These are phyloP conservation scores for Psephotus haematonotus DNA, from an alignment of 2,113 vertebrate genomes.

Conservation along the genomic window DNA sequence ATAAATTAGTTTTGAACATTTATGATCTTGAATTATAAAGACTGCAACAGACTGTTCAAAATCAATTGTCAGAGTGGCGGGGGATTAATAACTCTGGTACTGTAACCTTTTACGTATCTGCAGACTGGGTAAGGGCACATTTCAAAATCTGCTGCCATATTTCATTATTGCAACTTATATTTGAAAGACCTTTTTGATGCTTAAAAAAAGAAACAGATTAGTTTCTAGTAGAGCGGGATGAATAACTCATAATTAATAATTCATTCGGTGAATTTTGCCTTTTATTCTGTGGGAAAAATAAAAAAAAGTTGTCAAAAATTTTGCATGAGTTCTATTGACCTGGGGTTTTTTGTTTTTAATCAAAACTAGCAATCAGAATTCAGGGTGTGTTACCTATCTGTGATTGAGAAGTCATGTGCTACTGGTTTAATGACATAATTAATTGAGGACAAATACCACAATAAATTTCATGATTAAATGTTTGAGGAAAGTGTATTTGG, in stretches of 20 bases:
- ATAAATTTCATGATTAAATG: neutral
- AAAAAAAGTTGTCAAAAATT: slow-evolving; percentile 21
- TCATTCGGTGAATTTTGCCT: slow-evolving; percentile 25
- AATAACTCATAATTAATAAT: slow-evolving; percentile 64
- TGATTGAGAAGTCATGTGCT: neutral
- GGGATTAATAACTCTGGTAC: slow-evolving; percentile 73
- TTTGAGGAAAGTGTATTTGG: neutral
- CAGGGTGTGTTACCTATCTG: neutral
- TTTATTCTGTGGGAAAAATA: neutral
- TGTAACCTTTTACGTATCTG: slow-evolving; percentile 62
- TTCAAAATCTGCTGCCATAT: slow-evolving; percentile 62
- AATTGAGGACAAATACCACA: neutral
- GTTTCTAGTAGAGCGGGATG: slow-evolving; percentile 39
- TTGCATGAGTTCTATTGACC: neutral
- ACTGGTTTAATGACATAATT: neutral
- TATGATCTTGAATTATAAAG: slow-evolving; percentile 71
- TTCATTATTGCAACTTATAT: slow-evolving; percentile 68
- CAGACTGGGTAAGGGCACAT: slow-evolving; percentile 18
- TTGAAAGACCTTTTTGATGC: slow-evolving; percentile 49
- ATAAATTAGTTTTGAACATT: slow-evolving; percentile 75
- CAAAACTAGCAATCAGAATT: neutral
- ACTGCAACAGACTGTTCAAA: slow-evolving; percentile 69
- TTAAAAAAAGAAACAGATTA: slow-evolving; percentile 43
- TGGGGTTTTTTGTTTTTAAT: neutral
- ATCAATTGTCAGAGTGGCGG: slow-evolving; percentile 74